Evolutionary conservation across 2,888 invertebrate species (phyloP).

Genomic region (Pterobdella sp.): DNA sequence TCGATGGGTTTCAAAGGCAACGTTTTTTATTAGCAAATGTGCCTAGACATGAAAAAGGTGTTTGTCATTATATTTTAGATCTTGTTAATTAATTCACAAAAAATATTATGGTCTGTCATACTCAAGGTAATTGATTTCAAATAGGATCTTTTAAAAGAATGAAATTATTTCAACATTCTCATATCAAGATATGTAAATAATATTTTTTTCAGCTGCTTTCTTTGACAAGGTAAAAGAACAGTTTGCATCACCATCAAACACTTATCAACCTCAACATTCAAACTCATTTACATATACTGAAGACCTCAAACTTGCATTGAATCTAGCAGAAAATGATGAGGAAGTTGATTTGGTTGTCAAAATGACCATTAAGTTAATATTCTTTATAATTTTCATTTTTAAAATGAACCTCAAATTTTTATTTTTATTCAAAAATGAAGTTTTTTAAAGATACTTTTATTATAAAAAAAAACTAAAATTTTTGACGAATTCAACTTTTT

Average conservation of each 20-base stretch:
- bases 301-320: conserved; percentile 72
- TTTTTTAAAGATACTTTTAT: too few relatives aligned
- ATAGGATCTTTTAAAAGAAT: not conserved
- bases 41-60: conserved; percentile 41
- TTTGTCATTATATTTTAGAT: not conserved
- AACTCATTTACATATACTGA: conserved; percentile 71
- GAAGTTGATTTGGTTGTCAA: conserved; percentile 61
- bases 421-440: too few relatives aligned
- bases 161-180: not conserved
- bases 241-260: too few relatives aligned
- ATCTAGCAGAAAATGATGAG: conserved; percentile 60
- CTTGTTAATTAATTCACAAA: not conserved
- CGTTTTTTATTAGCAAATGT: conserved; percentile 36
- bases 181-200: not conserved
- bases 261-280: too few relatives aligned
- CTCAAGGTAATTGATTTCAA: too few relatives aligned
- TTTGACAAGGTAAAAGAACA: not conserved
- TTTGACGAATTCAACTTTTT: too few relatives aligned
- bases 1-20: conserved; percentile 41
- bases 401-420: not conserved
- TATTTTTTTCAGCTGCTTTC: not conserved
- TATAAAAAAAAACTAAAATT: too few relatives aligned
- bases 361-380: conserved; percentile 63
- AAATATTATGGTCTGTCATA: not conserved
- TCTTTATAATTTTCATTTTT: not conserved